Base-by-base conservation (phyloP, 2,888 invertebrate genomes). In the Neuroscelio doddi region DNA sequence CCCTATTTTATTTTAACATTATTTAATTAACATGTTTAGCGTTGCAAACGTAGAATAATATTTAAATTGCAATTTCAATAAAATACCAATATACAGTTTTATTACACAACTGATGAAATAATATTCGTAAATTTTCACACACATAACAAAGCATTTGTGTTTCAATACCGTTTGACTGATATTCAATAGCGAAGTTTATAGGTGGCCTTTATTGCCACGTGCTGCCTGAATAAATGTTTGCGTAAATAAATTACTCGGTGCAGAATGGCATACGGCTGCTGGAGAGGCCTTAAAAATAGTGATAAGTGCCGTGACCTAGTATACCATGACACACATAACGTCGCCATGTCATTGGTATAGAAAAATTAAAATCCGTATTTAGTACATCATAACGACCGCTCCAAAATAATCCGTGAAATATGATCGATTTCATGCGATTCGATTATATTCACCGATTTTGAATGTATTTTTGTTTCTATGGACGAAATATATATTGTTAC, bases 241-340 rank as follows among this genome's bases (percentile, higher is more conserved):
- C 55, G 41, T 30, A 47, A 47, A 47, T 39, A 41, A 21, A 5
- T 36, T 10, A 12, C 29, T 26, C 9, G 15, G 16, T n/a, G 30
- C 39, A 46, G 14, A 10, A 34, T 14, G 34, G 12, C 38, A 17
- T 38, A n/a, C 14, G 38, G 2, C 3, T 21, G 21, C 5, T 17
- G 1, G 2, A 14, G 9, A n/a, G 17, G 5, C 16, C 14, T 4
- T n/a, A 34, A 56, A 47, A 56, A 39, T 47, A 47, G 26, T 39
- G 30, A 56, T 41, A 56, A 46, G 39, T 39, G 30, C 21, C 17
- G 39, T 46, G 42, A 47, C 49, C 56, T 29, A 49, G 49, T 57
- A 57, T 38, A 50, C 21, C 5, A 27, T 50, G 57, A 30, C 57
- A 50, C 50, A 50, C 57, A 50, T 57, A 29, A 36, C 42, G 16